These are phyloP conservation scores for Tiphia femorata DNA, from an alignment of 2,888 invertebrate genomes.

Conservation along the genomic window DNA sequence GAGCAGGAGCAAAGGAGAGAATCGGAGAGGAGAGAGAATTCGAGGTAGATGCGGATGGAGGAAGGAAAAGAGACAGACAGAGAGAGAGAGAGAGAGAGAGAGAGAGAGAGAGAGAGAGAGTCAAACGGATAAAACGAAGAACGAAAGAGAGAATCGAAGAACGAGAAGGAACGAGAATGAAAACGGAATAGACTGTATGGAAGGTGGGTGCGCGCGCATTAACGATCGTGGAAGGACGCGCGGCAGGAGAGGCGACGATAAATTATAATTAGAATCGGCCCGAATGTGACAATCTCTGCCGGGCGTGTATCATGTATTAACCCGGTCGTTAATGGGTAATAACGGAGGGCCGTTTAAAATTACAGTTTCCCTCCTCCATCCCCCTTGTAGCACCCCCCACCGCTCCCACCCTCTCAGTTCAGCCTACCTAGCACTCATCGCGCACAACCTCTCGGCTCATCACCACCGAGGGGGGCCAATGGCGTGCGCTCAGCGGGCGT, in stretches of 20 bases:
- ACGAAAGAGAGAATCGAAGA: not conserved
- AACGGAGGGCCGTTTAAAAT: conserved; percentile 36
- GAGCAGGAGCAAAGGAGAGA: not conserved
- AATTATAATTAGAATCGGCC: conserved; percentile 40
- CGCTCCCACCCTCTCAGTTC: too few relatives aligned
- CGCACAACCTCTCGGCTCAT: too few relatives aligned
- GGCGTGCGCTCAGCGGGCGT: too few relatives aligned
- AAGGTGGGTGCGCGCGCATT: too few relatives aligned
- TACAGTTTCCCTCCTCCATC: conserved; percentile 18
- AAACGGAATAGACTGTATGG: not conserved
- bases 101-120: not conserved
- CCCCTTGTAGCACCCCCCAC: too few relatives aligned
- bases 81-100: too few relatives aligned
- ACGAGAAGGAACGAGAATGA: not conserved
- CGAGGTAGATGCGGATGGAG: not conserved
- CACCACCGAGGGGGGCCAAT: too few relatives aligned
- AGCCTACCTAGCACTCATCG: too few relatives aligned
- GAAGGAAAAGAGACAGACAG: not conserved
- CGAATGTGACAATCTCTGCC: conserved; percentile 35
- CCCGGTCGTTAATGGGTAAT: conserved; percentile 37
- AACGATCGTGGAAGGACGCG: too few relatives aligned
- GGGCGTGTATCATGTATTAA: conserved; percentile 33
- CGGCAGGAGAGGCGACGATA: too few relatives aligned
- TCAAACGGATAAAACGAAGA: not conserved
- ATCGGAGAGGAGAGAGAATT: not conserved